These are phyloP conservation scores for Microchirus variegatus DNA, from an alignment of 2,797 vertebrate genomes.

Conservation along the genomic window DNA sequence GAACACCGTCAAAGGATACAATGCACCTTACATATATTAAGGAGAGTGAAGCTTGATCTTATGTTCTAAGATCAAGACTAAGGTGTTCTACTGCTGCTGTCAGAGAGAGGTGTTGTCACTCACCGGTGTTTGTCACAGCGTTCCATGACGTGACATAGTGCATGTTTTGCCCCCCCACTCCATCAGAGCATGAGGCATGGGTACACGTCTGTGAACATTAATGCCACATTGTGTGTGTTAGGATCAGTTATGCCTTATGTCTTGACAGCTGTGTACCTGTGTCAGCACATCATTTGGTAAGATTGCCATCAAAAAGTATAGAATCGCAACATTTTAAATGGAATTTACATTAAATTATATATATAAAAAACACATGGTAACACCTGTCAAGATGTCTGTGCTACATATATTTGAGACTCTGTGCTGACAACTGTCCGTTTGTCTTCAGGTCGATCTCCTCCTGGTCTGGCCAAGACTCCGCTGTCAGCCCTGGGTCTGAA, in stretches of 20 bases:
- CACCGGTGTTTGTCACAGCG: no score
- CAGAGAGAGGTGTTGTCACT: no score
- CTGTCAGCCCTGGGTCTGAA: constrained; percentile 95
- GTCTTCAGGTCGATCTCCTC: constrained; percentile 90
- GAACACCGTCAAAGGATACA: neutral
- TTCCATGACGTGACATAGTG: constrained; percentile 46
- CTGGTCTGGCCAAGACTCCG: constrained; percentile 94
- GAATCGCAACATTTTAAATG: no score
- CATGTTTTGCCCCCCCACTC: constrained; percentile 66
- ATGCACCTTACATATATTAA: neutral
- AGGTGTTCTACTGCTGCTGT: no score
- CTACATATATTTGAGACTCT: neutral
- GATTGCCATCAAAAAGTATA: no score
- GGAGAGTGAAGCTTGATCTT: neutral
- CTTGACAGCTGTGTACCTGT: constrained; percentile 63
- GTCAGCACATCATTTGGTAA: neutral
- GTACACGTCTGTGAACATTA: constrained; percentile 26
- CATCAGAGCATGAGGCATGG: constrained; percentile 74
- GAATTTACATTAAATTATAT: neutral
- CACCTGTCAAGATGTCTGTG: constrained; percentile 56
- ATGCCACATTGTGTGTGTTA: constrained; percentile 18
- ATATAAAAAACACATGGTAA: constrained; percentile 21
- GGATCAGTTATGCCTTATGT: constrained; percentile 23
- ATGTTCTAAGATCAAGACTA: no score
- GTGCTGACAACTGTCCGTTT: constrained; percentile 7